Evolutionary conservation across 2,797 vertebrate genomes (phyloP).

Genomic region (Sebastes glaucus): DNA sequence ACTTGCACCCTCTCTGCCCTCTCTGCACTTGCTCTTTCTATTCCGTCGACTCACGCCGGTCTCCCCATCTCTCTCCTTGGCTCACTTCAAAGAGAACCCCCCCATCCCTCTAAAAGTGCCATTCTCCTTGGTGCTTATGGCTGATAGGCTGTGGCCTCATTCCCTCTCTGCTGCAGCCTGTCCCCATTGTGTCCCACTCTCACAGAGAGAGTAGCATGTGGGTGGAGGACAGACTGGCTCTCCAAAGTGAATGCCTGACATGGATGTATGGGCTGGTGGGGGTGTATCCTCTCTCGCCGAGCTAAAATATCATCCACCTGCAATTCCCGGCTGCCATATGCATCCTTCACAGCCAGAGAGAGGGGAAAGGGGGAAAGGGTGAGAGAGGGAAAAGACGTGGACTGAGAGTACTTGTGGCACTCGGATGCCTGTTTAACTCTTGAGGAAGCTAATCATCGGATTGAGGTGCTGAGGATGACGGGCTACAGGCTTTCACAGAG

Average conservation of each 20-base stretch:
- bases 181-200: conserved; percentile 81
- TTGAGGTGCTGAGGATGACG: conserved; percentile 80
- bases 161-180: conserved; percentile 77
- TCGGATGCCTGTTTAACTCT: conserved; percentile 85
- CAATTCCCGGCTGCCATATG: conserved; percentile 66
- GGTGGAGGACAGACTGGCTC: conserved; percentile 77
- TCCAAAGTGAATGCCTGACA: conserved; percentile 73
- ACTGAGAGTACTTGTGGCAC: conserved; percentile 79
- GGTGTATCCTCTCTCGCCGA: conserved; percentile 56
- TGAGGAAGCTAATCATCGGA: conserved; percentile 86
- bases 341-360: conserved; percentile 54
- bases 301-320: conserved; percentile 75
- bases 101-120: conserved; percentile 69
- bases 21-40: conserved; percentile 42
- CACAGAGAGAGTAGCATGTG: conserved; percentile 60
- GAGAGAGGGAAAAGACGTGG: conserved; percentile 37
- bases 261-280: conserved; percentile 67
- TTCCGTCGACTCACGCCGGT: conserved; percentile 57
- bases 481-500: conserved; percentile 73
- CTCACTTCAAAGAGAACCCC: conserved; percentile 70
- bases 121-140: conserved; percentile 79
- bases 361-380: background rate
- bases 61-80: conserved; percentile 69
- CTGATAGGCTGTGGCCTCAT: conserved; percentile 81
- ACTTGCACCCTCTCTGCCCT: conserved; percentile 47